phyloP scores from a whole-genome alignment of 2,797 vertebrate species.

The Microhierax caerulescens region DNA sequence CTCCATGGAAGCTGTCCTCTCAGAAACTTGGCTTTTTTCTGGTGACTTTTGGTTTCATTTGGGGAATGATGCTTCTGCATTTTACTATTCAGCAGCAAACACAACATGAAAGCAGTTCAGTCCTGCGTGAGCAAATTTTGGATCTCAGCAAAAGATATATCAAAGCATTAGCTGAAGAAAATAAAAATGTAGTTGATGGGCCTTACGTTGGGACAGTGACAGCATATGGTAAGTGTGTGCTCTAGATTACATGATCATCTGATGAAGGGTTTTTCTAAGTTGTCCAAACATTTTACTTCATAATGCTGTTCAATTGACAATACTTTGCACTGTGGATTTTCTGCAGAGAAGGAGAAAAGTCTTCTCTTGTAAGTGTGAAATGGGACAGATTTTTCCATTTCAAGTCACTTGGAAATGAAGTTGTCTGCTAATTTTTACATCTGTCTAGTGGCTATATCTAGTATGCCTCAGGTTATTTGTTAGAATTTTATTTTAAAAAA shows the following conservation, averaged over 20 bases:
- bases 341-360: background rate
- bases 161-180: slow-evolving; percentile 96
- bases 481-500: background rate
- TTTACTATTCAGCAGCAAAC: slow-evolving; percentile 98
- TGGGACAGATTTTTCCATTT: background rate
- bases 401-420: background rate
- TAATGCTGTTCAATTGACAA: background rate
- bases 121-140: slow-evolving; percentile 96
- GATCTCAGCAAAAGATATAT: slow-evolving; percentile 99
- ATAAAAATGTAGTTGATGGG: slow-evolving; percentile 94
- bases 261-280: background rate
- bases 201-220: slow-evolving; percentile 98
- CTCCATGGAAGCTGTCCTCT: slow-evolving; percentile 96
- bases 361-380: background rate
- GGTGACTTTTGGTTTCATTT: slow-evolving; percentile 98
- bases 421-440: background rate
- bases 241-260: background rate
- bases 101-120: slow-evolving; percentile 91
- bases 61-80: slow-evolving; percentile 99
- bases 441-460: background rate
- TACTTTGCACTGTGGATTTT: background rate
- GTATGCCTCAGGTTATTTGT: background rate
- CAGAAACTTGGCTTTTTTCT: slow-evolving; percentile 99
- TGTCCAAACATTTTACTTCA: background rate
- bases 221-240: slow-evolving; percentile 87